Base-by-base conservation (phyloP, 2,113 vertebrate species). In the Ibidorhyncha struthersii region DNA sequence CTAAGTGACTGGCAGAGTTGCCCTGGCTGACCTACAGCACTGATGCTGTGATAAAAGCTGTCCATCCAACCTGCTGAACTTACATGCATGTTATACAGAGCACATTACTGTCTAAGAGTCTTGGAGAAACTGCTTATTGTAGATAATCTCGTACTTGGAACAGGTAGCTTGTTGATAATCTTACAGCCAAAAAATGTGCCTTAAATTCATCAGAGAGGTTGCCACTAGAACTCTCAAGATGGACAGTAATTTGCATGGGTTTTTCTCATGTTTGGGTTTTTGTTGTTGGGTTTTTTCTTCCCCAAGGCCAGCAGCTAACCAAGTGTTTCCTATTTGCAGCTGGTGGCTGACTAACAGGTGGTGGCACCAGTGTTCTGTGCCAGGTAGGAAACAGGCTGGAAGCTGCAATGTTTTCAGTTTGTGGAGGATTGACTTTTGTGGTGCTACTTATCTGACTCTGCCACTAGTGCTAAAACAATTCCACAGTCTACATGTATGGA, bases 401-500 rank as follows among this genome's bases (percentile, higher is more conserved):
- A 30, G 25, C 11, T 25, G 15, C 36, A 10, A 13, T 38, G 12
- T 25, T 79, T 69, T 50, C 41, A 16, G 3, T 34, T 43, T 45
- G 30, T 9, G 41, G 83, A 29, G 43, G 65, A n/a, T 29, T 69
- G 40, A 32, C n/a, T 53, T 83, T 23, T n/a, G 30, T 47, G 36
- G 21, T 71, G 41, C 58, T 76, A 7, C 27, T 79, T 16, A 9
- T 55, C 50, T 36, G 49, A 45, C 12, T 49, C 25, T 74, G 38
- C 55, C 17, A 16, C 20, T 79, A 10, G 22, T 38, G 25, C 59
- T 82, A 0, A 53, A 61, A 34, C 6, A 30, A 22, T 74, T n/a
- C 26, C 49, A 13, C 1, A 2, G 10, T 23, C 16, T 34, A 0
- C 3, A 1, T 34, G 36, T 40, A 2, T 2, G 3, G 86, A 30